Conservation (phyloP, 2,797 vertebrate genomes). For the Gymnothorax reevesii region DNA sequence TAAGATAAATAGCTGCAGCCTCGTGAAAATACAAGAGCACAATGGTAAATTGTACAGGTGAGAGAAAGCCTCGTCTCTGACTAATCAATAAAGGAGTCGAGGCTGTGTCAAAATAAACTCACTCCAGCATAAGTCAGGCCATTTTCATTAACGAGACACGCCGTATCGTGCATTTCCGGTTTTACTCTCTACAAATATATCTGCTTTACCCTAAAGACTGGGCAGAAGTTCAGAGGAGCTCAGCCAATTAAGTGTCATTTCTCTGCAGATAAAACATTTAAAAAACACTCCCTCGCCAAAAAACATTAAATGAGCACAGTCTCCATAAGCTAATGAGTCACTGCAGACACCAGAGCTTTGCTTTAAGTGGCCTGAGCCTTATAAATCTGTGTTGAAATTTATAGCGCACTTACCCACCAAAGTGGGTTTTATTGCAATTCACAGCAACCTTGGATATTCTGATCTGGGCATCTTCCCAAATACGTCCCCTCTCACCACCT, state of each 20-base stretch:
- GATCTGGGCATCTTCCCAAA: constrained; percentile 3
- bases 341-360: neutral
- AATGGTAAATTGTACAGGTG: neutral
- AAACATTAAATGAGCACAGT: constrained; percentile 16
- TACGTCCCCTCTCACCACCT: neutral
- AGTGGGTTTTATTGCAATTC: neutral
- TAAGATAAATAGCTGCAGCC: neutral
- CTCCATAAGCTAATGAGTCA: constrained; percentile 12
- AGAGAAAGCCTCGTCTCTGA: neutral
- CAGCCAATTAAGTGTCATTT: neutral
- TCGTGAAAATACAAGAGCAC: neutral
- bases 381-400: constrained; percentile 25
- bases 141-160: neutral
- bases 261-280: neutral
- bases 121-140: neutral
- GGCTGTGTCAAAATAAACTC: neutral
- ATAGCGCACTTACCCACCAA: constrained; percentile 8
- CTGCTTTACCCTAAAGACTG: neutral
- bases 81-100: constrained; percentile 14
- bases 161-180: neutral
- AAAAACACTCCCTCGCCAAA: constrained; percentile 5
- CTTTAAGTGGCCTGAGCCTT: constrained; percentile 2
- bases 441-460: neutral
- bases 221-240: neutral
- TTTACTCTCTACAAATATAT: neutral